Evolutionary conservation across 2,797 vertebrate species (phyloP).

Genomic region (Serranus cabrilla): DNA sequence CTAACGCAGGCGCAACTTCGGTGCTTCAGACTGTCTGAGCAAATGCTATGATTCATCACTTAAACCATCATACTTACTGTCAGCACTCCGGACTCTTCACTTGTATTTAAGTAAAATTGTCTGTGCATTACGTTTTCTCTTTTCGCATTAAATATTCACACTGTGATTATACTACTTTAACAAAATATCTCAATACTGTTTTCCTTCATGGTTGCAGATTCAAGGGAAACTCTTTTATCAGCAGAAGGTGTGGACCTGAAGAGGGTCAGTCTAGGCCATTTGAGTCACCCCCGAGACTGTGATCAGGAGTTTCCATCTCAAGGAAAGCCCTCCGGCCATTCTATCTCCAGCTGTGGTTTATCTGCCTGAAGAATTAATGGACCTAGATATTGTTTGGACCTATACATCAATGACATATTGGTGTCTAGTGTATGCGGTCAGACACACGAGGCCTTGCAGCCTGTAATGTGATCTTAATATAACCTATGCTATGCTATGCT

Average conservation of each 20-base stretch:
- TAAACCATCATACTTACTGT: constrained; percentile 8
- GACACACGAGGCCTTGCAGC: constrained; percentile 33
- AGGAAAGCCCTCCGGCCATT: constrained; percentile 51
- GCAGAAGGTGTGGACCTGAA: constrained; percentile 14
- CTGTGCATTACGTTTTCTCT: constrained; percentile 8
- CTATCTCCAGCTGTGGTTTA: constrained; percentile 63
- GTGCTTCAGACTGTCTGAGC: background rate
- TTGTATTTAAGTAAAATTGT: background rate
- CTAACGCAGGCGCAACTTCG: background rate
- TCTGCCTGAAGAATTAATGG: constrained; percentile 64
- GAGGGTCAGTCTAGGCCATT: constrained; percentile 12
- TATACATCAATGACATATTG: constrained; percentile 36
- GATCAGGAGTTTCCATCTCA: constrained; percentile 75
- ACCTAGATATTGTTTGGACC: constrained; percentile 26
- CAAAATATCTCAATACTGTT: constrained; percentile 28
- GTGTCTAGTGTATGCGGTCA: constrained; percentile 31
- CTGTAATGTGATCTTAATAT: constrained; percentile 64
- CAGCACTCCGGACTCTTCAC: constrained; percentile 5
- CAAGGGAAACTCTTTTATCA: constrained; percentile 40
- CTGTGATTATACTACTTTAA: constrained; percentile 1
- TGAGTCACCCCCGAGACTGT: constrained; percentile 24
- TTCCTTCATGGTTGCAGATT: constrained; percentile 22
- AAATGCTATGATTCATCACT: background rate
- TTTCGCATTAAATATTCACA: constrained; percentile 53
- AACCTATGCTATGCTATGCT: constrained; percentile 40